Evolutionary conservation across 2,797 vertebrate genomes (phyloP), one percentile per base, ranked within the genome.

Genomic region (Euthynnus affinis): DNA sequence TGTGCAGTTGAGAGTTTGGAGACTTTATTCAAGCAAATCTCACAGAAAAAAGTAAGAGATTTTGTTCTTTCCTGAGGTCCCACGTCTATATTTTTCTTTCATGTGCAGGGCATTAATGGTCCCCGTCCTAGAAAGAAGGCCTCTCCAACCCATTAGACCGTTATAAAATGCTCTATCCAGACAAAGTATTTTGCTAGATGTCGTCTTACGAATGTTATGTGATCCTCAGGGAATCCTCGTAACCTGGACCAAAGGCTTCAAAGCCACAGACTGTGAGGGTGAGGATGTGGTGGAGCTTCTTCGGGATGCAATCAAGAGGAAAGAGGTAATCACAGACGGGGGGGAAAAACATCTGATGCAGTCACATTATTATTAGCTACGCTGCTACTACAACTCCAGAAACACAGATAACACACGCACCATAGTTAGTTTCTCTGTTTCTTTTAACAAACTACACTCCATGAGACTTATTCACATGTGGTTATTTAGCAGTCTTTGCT

Each of bases 171-270:
- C 0, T 27, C 17, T 3, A 10, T 48, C 6, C 29, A 32, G 29
- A 32, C 32, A 5, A 8, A 23, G 0, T 32, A 3, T 42, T 42
- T 40, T 49, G 29, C 62, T 6, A 6, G 40, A 23, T 0, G 4
- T 32, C 40, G 34, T n/a, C 18, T 37, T 14, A 1, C 22, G 5
- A 57, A 51, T 25, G 6, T 73, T 2, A 1, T 86, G 70, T 81
- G 42, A 37, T 83, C 25, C 74, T n/a, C 91, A 99, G 98, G 98
- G 98, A 20, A 97, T 96, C 71, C 95, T 99, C 23, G 93, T 99
- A 37, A 99, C 96, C 18, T 99, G 98, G 98, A 99, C 98, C 68
- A 99, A 99, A 93, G 98, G 98, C 42, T 99, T 99, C 90, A 99
- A 98, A 92, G 96, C 98, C 65, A 98, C 97, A 3, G 98, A 99